A percentile compares a stretch with the other conserved stretches of the same genome.
Conservation (phyloP, 2,888 invertebrate genomes). For the Andrena bucephala region DNA sequence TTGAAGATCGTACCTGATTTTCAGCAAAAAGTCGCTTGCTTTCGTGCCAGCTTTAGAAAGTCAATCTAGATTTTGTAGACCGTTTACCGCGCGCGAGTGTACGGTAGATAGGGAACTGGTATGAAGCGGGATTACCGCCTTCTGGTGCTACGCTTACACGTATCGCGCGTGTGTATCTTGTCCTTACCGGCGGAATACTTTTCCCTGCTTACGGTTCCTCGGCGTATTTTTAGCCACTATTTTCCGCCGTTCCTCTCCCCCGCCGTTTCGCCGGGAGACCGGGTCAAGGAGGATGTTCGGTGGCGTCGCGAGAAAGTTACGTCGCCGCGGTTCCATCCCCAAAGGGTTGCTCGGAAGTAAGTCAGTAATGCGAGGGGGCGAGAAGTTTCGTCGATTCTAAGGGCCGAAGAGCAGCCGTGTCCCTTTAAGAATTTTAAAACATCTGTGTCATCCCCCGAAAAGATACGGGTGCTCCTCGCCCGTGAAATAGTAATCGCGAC, state of each 20-base stretch:
- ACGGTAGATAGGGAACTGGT: conserved; percentile 55
- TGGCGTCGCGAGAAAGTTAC: conserved; percentile 41
- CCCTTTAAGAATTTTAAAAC: conserved; percentile 71
- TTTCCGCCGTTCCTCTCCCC: not conserved
- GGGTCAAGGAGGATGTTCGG: not conserved
- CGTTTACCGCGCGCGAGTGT: conserved; percentile 53
- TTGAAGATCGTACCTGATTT: conserved; percentile 71
- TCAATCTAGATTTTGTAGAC: conserved; percentile 72
- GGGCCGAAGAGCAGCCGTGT: conserved; percentile 58
- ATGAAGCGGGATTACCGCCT: conserved; percentile 53
- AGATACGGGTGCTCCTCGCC: not conserved
- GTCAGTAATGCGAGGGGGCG: conserved; percentile 77
- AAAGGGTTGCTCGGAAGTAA: conserved; percentile 78
- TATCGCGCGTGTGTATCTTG: conserved; percentile 42
- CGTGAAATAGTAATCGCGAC: conserved; percentile 42
- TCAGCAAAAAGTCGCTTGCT: conserved; percentile 70
- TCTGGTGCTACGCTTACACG: conserved; percentile 53
- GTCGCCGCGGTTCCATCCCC: conserved; percentile 44
- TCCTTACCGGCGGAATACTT: conserved; percentile 26
- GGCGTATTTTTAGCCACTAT: not conserved
- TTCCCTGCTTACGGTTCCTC: conserved; percentile 2
- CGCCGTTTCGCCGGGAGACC: not conserved
- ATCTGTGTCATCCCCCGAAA: conserved; percentile 1
- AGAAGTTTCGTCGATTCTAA: conserved; percentile 60
- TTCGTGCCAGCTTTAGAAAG: conserved; percentile 73